Evolutionary conservation across 2,888 invertebrate genomes (phyloP), one percentile per base, ranked within the genome.

Genomic region (Ischnus inquisitorius): DNA sequence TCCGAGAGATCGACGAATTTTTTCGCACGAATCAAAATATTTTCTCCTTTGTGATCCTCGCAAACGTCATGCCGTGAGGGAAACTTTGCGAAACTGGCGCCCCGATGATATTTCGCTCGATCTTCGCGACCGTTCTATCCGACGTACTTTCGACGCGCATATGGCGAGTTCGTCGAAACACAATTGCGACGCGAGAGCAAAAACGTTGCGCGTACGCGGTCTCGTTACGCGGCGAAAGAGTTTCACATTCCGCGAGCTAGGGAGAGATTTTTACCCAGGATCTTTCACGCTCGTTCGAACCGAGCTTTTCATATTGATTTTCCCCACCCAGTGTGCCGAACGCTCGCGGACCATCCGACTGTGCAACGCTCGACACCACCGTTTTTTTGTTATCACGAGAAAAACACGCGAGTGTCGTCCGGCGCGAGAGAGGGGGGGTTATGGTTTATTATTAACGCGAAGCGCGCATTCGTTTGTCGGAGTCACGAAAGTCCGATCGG

Each of bases 231-330:
- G 3, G 28, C 6, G 19, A 28, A 28, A 46, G 25, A 34, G 34
- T 57, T 78, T 60, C 57, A 69, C 67, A 68, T 78, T 43, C 48
- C 28, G 34, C 51, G 62, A 41, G 43, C 34, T 51, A 10, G 16
- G 39, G 62, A 41, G n/a, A 57, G 34, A 51, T 67, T 60, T 68
- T 69, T 51, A 46, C 48, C 16, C 10, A 6, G 19, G 46, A 25
- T 6, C 54, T 25, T 34, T 46, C 60, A 54, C 65, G 16, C 60
- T 69, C 25, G 65, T 82, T 67, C 69, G 43, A 62, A 75, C 34
- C 57, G 60, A 74, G 74, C 79, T 82, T 84, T 82, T 79, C 82
- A 84, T 84, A 84, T 84, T 84, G 84, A 84, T 84, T 82, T 82
- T 82, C 69, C 34, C 79, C 84, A 82, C 79, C 65, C 72, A 71